These are phyloP conservation scores for Craterocephalus amniculus DNA, from an alignment of 2,797 vertebrate genomes.

Conservation along the genomic window DNA sequence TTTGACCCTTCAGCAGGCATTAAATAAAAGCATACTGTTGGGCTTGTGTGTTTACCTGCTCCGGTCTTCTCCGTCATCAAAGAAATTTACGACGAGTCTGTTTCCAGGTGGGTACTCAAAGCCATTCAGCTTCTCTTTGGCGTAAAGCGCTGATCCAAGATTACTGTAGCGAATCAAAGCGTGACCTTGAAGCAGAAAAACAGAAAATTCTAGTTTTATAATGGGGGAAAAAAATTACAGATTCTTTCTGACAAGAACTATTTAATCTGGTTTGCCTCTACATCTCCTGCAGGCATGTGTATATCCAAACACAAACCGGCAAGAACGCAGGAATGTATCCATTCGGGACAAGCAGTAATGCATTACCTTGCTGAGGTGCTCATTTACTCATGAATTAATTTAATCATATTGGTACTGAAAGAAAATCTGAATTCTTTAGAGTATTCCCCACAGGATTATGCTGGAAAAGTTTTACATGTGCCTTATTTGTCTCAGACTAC, in stretches of 20 bases:
- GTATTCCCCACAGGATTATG: too few species aligned
- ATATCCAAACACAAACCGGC: too few species aligned
- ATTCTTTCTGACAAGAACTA: background rate
- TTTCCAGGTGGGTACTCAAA: slow-evolving; percentile 97
- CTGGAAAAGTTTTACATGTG: too few species aligned
- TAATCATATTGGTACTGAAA: too few species aligned
- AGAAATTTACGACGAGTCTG: slow-evolving; percentile 87
- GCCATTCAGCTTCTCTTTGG: slow-evolving; percentile 93
- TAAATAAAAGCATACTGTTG: background rate
- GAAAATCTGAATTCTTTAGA: too few species aligned
- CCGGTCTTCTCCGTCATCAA: slow-evolving; percentile 91
- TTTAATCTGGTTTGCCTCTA: background rate
- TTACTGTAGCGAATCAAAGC: slow-evolving; percentile 94
- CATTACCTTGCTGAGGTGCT: too few species aligned
- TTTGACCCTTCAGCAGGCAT: background rate
- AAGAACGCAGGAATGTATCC: too few species aligned
- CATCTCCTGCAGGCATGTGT: too few species aligned
- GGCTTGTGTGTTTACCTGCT: too few species aligned
- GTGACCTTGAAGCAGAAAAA: slow-evolving; percentile 80
- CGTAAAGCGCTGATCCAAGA: slow-evolving; percentile 93
- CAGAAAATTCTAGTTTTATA: background rate
- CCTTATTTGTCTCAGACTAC: too few species aligned
- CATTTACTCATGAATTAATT: too few species aligned
- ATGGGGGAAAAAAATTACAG: background rate
- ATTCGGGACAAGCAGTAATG: too few species aligned